Evolutionary conservation across 1,140 invertebrate species (phyloP), one percentile per base, ranked within the genome.

Genomic region (Calycopis cecrops): DNA sequence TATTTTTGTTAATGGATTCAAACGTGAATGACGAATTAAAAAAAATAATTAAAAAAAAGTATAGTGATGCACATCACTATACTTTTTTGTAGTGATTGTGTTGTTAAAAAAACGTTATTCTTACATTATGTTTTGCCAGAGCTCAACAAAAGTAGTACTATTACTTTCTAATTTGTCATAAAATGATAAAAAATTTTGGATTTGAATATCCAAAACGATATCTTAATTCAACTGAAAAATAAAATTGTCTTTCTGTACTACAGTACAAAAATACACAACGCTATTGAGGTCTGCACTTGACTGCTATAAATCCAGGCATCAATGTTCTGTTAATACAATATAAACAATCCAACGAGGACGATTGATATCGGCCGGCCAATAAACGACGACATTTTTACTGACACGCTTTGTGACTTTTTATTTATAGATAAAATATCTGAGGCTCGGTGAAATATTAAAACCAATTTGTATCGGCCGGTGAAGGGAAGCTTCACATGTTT

Each of bases 321-420:
- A 28, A 28, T 28, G 21, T 28, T 28, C 21, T 28, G 21, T 28
- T 28, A 28, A 28, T 44, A 44, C 40, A 16, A 16, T 16, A 16
- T 44, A 44, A 44, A 44, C 40, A 44, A 44, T 44, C 40, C 1
- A 2, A 44, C 40, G 40, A 44, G 16, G 12, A 44, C 40, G 40
- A 44, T 44, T 44, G 40, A 17, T 16, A 16, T 44, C 40, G 40
- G 3, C 12, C 16, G 21, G 21, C 21, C 21, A 3, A 28, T 28
- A 28, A 28, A 28, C 21, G 21, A 28, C 21, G 40, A 44, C 1
- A 17, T 16, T 44, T 44, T 16, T 16, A 44, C 14, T 16, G 40
- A 44, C 7, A 16, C 40, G 40, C 16, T 16, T 44, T 44, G 40
- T 44, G 40, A 44, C 17, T 16, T 44, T 9, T 44, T 44, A 12